A percentile compares a stretch with the other conserved stretches of the same genome.
These are phyloP conservation scores for Gorsachius goisagi DNA, from an alignment of 2,113 vertebrate species.

Conservation along the genomic window DNA sequence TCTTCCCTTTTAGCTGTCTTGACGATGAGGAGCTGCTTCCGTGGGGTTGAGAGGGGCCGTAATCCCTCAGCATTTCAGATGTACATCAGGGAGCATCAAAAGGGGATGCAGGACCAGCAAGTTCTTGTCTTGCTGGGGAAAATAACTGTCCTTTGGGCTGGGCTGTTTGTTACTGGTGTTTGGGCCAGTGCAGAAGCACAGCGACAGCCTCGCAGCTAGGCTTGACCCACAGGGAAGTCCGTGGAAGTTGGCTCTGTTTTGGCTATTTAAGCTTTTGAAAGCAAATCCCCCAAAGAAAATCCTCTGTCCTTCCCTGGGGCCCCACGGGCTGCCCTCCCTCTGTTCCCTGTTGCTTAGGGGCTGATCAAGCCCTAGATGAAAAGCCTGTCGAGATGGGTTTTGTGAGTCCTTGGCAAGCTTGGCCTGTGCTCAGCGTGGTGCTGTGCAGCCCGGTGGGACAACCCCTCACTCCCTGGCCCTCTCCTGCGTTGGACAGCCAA, in stretches of 20 bases:
- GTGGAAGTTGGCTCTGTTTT: background rate
- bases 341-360: background rate
- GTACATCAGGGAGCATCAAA: fast-evolving
- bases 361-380: background rate
- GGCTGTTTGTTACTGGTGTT: background rate
- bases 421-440: background rate
- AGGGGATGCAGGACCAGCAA: background rate
- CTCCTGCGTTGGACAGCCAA: background rate
- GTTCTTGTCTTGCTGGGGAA: background rate
- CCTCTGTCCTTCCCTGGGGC: background rate
- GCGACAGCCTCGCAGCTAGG: background rate
- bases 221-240: background rate
- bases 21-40: background rate
- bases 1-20: background rate
- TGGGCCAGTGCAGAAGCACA: fast-evolving
- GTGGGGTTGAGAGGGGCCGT: fast-evolving
- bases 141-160: background rate
- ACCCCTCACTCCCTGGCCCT: background rate
- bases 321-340: background rate
- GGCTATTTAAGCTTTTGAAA: background rate
- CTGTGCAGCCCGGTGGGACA: background rate
- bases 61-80: background rate
- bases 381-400: background rate
- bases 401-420: background rate
- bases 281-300: background rate